These are phyloP conservation scores for Synergus japonicus DNA, from an alignment of 2,888 invertebrate genomes.

Conservation along the genomic window DNA sequence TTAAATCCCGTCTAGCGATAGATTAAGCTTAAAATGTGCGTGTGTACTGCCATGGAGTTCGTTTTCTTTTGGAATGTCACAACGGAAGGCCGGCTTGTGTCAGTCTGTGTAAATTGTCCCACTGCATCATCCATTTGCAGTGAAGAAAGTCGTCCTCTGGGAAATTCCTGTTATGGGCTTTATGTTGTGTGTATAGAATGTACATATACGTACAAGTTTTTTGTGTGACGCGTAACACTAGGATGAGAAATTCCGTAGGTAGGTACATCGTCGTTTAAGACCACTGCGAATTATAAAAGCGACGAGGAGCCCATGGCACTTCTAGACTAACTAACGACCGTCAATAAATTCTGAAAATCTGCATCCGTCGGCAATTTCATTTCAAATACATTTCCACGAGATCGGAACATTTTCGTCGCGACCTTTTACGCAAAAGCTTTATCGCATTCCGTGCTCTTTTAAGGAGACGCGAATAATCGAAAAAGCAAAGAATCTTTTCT, in stretches of 20 bases:
- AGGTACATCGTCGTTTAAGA: conserved; percentile 32
- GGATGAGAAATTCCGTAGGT: conserved; percentile 37
- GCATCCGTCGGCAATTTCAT: conserved; percentile 2
- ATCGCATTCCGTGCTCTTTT: background rate
- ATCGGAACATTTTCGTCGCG: conserved; percentile 7
- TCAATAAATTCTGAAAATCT: conserved; percentile 25
- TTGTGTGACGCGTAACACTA: conserved; percentile 33
- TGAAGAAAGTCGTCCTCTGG: conserved; percentile 60
- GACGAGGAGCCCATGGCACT: conserved; percentile 9
- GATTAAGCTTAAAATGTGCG: conserved; percentile 57
- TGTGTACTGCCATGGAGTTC: conserved; percentile 69
- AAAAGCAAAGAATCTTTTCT: background rate
- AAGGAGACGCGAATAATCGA: background rate
- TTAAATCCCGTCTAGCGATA: conserved; percentile 29
- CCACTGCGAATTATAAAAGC: conserved; percentile 19
- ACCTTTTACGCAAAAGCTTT: background rate
- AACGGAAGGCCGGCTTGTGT: conserved; percentile 56
- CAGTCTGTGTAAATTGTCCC: conserved; percentile 62
- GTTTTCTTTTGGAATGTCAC: conserved; percentile 53
- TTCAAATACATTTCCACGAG: background rate
- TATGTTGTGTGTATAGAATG: conserved; percentile 36
- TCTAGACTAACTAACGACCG: background rate
- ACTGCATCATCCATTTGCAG: conserved; percentile 56
- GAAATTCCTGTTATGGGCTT: conserved; percentile 62
- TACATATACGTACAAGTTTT: background rate